These are phyloP conservation scores for Scaptomyza cyrtandrae DNA, from an alignment of 2,888 invertebrate species.

Conservation along the genomic window DNA sequence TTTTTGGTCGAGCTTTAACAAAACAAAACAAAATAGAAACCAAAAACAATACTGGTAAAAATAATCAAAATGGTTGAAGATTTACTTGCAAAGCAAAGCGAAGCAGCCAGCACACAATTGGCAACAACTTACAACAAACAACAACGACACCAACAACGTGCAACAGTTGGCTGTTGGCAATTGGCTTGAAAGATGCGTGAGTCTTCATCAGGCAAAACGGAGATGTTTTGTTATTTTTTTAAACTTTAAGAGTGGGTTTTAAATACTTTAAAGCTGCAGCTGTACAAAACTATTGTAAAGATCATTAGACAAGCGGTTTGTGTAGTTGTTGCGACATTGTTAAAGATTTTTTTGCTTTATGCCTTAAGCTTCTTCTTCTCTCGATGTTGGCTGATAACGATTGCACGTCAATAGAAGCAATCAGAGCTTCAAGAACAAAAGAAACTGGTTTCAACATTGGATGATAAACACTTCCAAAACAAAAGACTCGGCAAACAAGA, in stretches of 20 bases:
- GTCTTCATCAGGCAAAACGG: conserved; percentile 15
- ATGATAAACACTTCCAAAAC: conserved; percentile 36
- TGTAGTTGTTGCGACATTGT: conserved; percentile 36
- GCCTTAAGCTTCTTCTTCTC: conserved; percentile 25
- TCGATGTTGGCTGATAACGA: conserved; percentile 12
- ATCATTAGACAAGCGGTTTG: conserved; percentile 49
- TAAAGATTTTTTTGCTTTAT: not conserved
- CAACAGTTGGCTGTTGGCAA: conserved; percentile 61
- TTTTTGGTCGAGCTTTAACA: conserved; percentile 34
- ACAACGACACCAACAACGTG: conserved; percentile 16
- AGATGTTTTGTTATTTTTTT: conserved; percentile 38
- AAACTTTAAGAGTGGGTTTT: conserved; percentile 37
- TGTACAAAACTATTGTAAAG: conserved; percentile 34
- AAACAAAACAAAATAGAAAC: conserved; percentile 37
- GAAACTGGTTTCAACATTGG: conserved; percentile 39
- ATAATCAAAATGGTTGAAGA: conserved; percentile 47
- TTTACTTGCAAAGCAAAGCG: conserved; percentile 1
- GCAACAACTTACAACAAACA: not conserved
- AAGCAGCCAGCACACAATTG: conserved; percentile 32
- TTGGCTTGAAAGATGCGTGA: conserved; percentile 71
- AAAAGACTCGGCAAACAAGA: conserved; percentile 19
- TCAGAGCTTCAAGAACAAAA: conserved; percentile 35
- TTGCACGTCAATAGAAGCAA: conserved; percentile 12
- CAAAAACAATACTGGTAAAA: conserved; percentile 45
- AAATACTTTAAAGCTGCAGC: conserved; percentile 16